phyloP scores from a whole-genome alignment of 2,113 vertebrate genomes.

The Larimichthys crocea region DNA sequence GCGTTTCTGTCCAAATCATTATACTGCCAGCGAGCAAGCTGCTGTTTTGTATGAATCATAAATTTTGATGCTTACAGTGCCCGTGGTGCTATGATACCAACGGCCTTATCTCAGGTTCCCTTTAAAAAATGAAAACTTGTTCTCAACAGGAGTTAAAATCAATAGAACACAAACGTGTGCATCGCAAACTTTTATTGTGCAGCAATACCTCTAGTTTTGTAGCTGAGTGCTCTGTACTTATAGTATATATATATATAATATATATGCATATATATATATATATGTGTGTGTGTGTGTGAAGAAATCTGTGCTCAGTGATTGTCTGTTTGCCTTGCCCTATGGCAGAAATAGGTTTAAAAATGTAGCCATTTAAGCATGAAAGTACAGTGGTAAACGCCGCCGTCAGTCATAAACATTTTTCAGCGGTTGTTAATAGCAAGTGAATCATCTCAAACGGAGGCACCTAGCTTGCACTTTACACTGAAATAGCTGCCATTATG shows the following conservation, averaged over 20 bases:
- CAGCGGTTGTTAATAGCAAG: conserved; percentile 49
- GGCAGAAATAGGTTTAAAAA: conserved; percentile 21
- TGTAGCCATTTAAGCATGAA: conserved; percentile 14
- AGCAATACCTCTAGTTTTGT: background rate
- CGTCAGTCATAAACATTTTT: conserved; percentile 39
- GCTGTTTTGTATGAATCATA: conserved; percentile 33
- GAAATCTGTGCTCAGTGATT: background rate
- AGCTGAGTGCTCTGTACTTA: background rate
- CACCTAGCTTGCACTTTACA: conserved; percentile 59
- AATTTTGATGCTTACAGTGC: conserved; percentile 15
- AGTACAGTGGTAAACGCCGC: conserved; percentile 38
- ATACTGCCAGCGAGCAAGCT: conserved; percentile 10
- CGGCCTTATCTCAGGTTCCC: conserved; percentile 9
- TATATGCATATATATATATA: background rate
- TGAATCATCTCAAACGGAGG: conserved; percentile 58
- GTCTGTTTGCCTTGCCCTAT: background rate
- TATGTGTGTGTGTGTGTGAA: background rate
- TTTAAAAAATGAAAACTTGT: conserved; percentile 4
- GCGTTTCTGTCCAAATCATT: conserved; percentile 27
- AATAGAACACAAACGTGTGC: conserved; percentile 2
- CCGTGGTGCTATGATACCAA: conserved; percentile 7
- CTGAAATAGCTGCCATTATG: conserved; percentile 61
- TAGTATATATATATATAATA: background rate
- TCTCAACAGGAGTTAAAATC: conserved; percentile 19
- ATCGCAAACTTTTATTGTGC: conserved; percentile 4